Evolutionary conservation across 2,113 vertebrate genomes (phyloP).

Genomic region (Ciconia stormi): DNA sequence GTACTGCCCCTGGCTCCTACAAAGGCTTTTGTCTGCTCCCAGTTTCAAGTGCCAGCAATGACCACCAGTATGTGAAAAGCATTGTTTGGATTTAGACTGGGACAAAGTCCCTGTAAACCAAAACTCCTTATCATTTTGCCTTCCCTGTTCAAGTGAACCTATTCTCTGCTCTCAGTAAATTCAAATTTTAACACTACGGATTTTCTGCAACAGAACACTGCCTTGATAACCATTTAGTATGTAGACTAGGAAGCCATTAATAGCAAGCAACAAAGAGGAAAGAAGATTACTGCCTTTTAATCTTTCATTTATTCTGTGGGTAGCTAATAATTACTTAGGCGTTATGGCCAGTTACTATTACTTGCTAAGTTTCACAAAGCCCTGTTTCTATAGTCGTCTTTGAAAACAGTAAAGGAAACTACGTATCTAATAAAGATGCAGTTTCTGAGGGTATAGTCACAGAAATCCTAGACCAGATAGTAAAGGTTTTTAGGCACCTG

Average conservation of each 20-base stretch:
- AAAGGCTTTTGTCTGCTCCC: background rate
- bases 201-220: slow-evolving; percentile 41
- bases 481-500: background rate
- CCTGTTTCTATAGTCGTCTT: background rate
- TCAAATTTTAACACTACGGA: slow-evolving; percentile 31
- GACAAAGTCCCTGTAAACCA: background rate
- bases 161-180: slow-evolving; percentile 32
- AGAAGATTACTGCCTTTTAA: slow-evolving; percentile 65
- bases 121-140: background rate
- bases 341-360: slow-evolving; percentile 48
- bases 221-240: slow-evolving; percentile 60
- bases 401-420: slow-evolving; percentile 11
- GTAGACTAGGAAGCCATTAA: slow-evolving; percentile 59
- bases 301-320: slow-evolving; percentile 51
- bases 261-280: slow-evolving; percentile 55
- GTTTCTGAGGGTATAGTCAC: background rate
- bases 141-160: slow-evolving; percentile 14
- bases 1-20: background rate
- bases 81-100: background rate
- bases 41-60: background rate
- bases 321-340: slow-evolving; percentile 66
- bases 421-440: background rate
- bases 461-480: background rate
- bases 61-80: background rate
- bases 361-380: slow-evolving; percentile 56